Conservation (phyloP, 2,113 vertebrate species). For the Scophthalmus maximus region DNA sequence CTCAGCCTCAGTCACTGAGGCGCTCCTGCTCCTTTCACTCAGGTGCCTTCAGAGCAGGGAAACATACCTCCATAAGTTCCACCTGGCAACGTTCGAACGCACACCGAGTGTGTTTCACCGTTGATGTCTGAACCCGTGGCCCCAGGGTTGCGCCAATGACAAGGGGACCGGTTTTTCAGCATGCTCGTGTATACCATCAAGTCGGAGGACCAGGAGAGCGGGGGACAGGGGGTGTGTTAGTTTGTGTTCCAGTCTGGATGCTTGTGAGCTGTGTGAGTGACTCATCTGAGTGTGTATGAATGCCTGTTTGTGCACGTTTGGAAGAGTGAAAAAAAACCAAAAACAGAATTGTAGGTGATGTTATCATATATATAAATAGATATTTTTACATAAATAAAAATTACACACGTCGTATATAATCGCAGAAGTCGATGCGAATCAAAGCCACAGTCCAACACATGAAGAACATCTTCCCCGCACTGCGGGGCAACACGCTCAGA, state of each 20-base stretch:
- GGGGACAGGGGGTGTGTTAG: neutral
- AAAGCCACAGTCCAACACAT: too few relatives aligned
- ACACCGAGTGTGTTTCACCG: conserved; percentile 25
- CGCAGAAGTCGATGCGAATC: too few relatives aligned
- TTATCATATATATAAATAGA: too few relatives aligned
- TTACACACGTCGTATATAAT: too few relatives aligned
- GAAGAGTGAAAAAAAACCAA: neutral
- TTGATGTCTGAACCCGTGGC: conserved; percentile 20
- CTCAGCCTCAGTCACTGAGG: conserved; percentile 32
- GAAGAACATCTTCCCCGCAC: neutral
- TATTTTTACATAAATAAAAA: too few relatives aligned
- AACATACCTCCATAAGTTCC: conserved; percentile 14
- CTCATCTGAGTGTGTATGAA: neutral
- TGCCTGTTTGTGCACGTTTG: conserved; percentile 23
- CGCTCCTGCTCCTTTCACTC: conserved; percentile 4
- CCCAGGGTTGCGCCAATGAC: conserved; percentile 17
- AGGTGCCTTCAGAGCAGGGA: conserved; percentile 44
- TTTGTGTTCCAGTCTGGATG: conserved; percentile 18
- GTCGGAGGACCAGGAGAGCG: conserved; percentile 25
- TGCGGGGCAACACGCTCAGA: conserved; percentile 27
- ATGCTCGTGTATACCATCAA: conserved; percentile 35
- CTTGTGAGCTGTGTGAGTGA: neutral
- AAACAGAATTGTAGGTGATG: neutral
- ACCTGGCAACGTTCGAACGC: conserved; percentile 11
- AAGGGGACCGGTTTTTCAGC: conserved; percentile 50